A percentile compares a stretch with the other conserved stretches of the same genome.
Evolutionary conservation across 1,140 invertebrate species (phyloP).

Genomic region (Drosophila orosa): DNA sequence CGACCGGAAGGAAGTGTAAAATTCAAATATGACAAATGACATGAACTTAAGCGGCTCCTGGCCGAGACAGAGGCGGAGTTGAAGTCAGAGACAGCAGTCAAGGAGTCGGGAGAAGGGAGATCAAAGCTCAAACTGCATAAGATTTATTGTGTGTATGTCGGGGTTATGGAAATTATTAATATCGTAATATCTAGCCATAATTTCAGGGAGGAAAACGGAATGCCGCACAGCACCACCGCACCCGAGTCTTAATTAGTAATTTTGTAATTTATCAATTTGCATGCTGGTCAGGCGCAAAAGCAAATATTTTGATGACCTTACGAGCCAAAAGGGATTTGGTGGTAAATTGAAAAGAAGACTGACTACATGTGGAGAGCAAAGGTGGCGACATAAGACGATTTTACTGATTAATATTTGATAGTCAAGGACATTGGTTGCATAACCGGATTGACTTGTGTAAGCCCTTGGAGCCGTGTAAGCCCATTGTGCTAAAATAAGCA

Average conservation of each 20-base stretch:
- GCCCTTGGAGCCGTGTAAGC: conserved; percentile 21
- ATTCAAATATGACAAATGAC: conserved; percentile 83
- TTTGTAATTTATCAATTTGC: conserved; percentile 80
- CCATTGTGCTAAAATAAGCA: conserved; percentile 11
- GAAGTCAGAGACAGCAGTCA: background rate
- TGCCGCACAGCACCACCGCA: conserved; percentile 12
- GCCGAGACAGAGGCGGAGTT: conserved; percentile 7
- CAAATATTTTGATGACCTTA: conserved; percentile 62
- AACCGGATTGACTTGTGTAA: conserved; percentile 31
- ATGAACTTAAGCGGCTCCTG: conserved; percentile 76
- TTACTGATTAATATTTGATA: conserved; percentile 60
- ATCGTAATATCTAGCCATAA: conserved; percentile 77
- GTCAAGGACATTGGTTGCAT: conserved; percentile 12
- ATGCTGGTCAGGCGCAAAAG: conserved; percentile 52
- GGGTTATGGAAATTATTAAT: conserved; percentile 79
- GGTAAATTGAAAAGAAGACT: conserved; percentile 32
- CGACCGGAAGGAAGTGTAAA: conserved; percentile 82
- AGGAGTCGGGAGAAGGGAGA: background rate
- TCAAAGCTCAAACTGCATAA: conserved; percentile 28
- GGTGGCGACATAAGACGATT: conserved; percentile 17
- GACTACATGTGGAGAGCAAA: background rate
- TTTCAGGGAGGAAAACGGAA: conserved; percentile 29
- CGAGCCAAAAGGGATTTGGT: background rate
- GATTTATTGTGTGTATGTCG: conserved; percentile 74
- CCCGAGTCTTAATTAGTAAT: conserved; percentile 73